Percentiles rank a stretch among this genome's conserved stretches.
These are phyloP conservation scores for Boloria selene DNA, from an alignment of 2,888 invertebrate species.

Conservation along the genomic window DNA sequence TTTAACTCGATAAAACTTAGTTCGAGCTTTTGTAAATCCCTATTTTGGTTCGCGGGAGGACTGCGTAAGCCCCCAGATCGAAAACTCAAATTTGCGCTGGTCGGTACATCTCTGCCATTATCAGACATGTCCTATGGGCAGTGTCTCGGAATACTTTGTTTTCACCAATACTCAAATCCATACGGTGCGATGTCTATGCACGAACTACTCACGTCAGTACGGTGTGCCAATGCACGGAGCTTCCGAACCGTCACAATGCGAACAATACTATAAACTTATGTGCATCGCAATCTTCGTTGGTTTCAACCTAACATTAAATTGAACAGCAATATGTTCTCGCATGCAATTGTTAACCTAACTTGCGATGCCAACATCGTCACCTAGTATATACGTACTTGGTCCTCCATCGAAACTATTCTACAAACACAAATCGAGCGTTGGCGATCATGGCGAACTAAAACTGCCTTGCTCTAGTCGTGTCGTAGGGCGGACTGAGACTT, in stretches of 20 bases:
- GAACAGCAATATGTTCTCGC: conserved; percentile 65
- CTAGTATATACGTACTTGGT: conserved; percentile 72
- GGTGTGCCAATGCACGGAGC: conserved; percentile 67
- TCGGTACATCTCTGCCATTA: conserved; percentile 56
- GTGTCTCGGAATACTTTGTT: conserved; percentile 27
- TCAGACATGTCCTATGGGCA: conserved; percentile 40
- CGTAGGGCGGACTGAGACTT: conserved; percentile 77
- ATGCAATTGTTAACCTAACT: conserved; percentile 55
- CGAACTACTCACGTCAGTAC: conserved; percentile 64
- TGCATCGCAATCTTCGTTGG: conserved; percentile 67
- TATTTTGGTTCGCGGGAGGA: conserved; percentile 62
- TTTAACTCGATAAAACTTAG: conserved; percentile 78
- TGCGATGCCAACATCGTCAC: conserved; percentile 50
- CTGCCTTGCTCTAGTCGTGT: conserved; percentile 73
- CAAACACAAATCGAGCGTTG: conserved; percentile 49
- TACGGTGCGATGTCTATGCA: conserved; percentile 56
- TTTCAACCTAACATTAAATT: conserved; percentile 66
- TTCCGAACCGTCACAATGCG: conserved; percentile 67
- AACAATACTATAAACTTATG: conserved; percentile 67
- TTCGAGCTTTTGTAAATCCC: conserved; percentile 74
- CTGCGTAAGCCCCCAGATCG: conserved; percentile 58
- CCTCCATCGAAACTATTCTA: conserved; percentile 66
- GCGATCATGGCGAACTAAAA: conserved; percentile 59
- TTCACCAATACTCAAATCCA: conserved; percentile 56
- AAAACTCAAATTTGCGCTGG: conserved; percentile 59